Percentiles rank a stretch among this genome's conserved stretches.
phyloP scores from a whole-genome alignment of 2,113 vertebrate species.

The Arizona elegans region DNA sequence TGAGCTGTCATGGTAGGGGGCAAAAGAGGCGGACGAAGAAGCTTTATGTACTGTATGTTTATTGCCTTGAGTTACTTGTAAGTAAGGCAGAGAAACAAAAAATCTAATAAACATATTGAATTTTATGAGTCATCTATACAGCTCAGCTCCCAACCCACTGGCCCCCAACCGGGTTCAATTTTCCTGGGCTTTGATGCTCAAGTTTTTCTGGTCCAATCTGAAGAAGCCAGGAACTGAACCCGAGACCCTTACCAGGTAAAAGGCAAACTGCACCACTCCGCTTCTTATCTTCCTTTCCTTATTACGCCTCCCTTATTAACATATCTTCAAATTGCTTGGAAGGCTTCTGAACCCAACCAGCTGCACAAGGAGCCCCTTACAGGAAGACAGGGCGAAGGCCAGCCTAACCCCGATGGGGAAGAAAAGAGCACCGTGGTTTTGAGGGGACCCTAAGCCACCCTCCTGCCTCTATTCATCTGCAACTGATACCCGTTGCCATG shows the following conservation, averaged over 20 bases:
- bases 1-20: too few species aligned
- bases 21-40: too few species aligned
- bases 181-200: background rate
- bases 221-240: background rate
- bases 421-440: background rate
- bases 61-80: too few species aligned
- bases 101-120: background rate
- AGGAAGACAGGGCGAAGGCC: too few species aligned
- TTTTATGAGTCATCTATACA: background rate
- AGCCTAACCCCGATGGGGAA: background rate
- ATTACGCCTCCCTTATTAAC: background rate
- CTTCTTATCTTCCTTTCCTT: background rate
- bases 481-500: slow-evolving; percentile 8
- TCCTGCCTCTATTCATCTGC: slow-evolving; percentile 1
- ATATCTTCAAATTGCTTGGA: too few species aligned
- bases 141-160: background rate
- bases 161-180: background rate
- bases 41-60: too few species aligned
- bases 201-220: background rate
- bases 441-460: background rate
- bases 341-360: too few species aligned
- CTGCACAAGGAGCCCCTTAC: background rate
- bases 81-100: too few species aligned
- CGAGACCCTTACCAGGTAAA: background rate
- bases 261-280: background rate